phyloP scores from a whole-genome alignment of 2,113 vertebrate species.

The Stercorarius parasiticus region DNA sequence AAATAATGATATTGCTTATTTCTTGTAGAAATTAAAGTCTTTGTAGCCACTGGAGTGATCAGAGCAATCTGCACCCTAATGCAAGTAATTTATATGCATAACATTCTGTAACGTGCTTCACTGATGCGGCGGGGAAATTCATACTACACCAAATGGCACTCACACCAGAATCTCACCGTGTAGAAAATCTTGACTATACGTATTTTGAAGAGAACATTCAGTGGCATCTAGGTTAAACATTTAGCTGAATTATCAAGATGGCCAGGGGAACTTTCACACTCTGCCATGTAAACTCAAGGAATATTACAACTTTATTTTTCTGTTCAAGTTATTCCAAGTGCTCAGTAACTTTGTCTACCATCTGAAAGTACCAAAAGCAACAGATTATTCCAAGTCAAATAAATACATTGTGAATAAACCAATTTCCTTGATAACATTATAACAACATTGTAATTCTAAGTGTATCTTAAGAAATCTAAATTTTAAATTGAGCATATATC shows the following conservation, averaged over 20 bases:
- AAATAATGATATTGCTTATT: not conserved
- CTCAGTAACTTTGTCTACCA: not conserved
- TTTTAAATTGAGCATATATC: not conserved
- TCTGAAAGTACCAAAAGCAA: not conserved
- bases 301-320: not conserved
- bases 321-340: not conserved
- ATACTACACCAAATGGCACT: not conserved
- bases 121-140: not conserved
- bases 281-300: not conserved
- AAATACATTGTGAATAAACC: not conserved
- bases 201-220: not conserved
- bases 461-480: not conserved
- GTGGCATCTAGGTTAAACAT: not conserved
- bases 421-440: not conserved
- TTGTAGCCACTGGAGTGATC: not conserved
- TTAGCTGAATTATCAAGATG: not conserved
- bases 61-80: not conserved
- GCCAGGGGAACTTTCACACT: not conserved
- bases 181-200: not conserved
- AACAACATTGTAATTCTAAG: not conserved
- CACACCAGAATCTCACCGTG: not conserved
- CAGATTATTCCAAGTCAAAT: not conserved
- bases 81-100: not conserved
- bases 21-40: not conserved
- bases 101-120: not conserved